phyloP scores from a whole-genome alignment of 2,113 vertebrate species.

The Sclerurus mexicanus region DNA sequence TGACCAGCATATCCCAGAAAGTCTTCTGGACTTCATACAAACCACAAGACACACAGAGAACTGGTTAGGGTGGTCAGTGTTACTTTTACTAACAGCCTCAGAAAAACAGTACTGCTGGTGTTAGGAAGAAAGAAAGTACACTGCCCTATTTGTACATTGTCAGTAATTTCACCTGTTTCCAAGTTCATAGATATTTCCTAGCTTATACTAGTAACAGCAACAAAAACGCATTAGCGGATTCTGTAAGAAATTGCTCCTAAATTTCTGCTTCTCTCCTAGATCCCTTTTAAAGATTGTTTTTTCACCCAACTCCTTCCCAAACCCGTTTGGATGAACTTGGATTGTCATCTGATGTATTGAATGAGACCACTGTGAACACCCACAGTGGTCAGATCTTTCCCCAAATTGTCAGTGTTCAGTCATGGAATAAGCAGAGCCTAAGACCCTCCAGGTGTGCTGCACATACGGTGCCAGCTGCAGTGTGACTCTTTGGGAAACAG shows the following conservation, averaged over 20 bases:
- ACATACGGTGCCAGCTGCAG: rapidly evolving
- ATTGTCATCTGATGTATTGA: background rate
- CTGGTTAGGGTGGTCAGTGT: background rate
- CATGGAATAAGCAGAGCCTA: rapidly evolving
- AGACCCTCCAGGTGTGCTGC: background rate
- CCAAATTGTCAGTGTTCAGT: background rate
- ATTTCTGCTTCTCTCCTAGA: background rate
- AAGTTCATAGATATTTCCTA: background rate
- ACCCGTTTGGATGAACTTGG: background rate
- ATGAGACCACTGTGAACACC: background rate
- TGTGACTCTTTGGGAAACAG: background rate
- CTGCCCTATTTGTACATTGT: background rate
- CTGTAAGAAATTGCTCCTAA: background rate
- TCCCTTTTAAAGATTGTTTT: background rate
- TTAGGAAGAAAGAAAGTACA: background rate
- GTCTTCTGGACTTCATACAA: background rate
- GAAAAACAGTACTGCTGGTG: background rate
- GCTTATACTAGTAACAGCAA: background rate
- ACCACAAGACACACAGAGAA: background rate
- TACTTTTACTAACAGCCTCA: background rate
- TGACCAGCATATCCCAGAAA: background rate
- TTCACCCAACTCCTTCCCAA: background rate
- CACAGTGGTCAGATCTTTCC: background rate
- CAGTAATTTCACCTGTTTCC: background rate
- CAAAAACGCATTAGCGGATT: background rate